Conservation (phyloP, 2,888 invertebrate species). For the Hypselothyrea guttata region DNA sequence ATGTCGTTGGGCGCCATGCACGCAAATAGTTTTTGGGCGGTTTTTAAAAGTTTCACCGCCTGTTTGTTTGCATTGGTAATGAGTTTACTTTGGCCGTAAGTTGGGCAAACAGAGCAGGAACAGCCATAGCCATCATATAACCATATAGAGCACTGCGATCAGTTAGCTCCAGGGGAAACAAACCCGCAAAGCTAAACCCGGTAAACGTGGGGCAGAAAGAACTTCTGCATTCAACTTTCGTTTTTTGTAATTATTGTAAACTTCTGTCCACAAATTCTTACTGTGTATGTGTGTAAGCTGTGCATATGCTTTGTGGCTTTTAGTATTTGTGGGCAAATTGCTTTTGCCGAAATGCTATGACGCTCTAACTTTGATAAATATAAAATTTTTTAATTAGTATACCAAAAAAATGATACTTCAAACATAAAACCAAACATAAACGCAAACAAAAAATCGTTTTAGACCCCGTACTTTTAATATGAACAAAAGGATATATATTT, state of each 20-base stretch:
- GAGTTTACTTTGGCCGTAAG: slow-evolving; percentile 79
- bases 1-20: slow-evolving; percentile 26
- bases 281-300: slow-evolving; percentile 3
- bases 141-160: background rate
- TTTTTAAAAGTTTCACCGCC: slow-evolving; percentile 66
- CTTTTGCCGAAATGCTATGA: slow-evolving; percentile 36
- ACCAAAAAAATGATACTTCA: slow-evolving; percentile 24
- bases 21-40: slow-evolving; percentile 65
- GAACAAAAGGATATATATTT: too few species aligned
- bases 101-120: slow-evolving; percentile 68
- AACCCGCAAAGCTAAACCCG: slow-evolving; percentile 30
- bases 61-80: slow-evolving; percentile 79
- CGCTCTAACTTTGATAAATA: slow-evolving; percentile 68
- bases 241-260: slow-evolving; percentile 67
- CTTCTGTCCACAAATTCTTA: slow-evolving; percentile 73
- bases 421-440: slow-evolving; percentile 7
- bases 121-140: background rate
- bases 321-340: slow-evolving; percentile 55
- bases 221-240: slow-evolving; percentile 76
- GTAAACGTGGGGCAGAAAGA: slow-evolving; percentile 30
- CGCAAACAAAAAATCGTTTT: slow-evolving; percentile 13
- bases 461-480: slow-evolving; percentile 41
- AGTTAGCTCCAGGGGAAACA: slow-evolving; percentile 21
- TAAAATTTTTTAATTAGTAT: slow-evolving; percentile 71
- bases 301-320: slow-evolving; percentile 48